These are phyloP conservation scores for Nephrotoma flavescens DNA, from an alignment of 2,888 invertebrate species.

Conservation along the genomic window DNA sequence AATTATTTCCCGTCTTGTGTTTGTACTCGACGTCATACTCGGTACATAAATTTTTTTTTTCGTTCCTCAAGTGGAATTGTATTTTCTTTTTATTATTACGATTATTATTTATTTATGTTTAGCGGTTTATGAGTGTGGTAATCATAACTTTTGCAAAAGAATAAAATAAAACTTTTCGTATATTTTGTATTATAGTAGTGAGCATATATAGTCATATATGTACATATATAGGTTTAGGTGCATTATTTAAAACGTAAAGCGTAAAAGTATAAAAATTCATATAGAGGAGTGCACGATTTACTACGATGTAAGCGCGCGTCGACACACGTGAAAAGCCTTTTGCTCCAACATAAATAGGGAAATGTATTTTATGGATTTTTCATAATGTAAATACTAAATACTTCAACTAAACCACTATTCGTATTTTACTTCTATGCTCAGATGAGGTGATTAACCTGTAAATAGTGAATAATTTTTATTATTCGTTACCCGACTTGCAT, in stretches of 20 bases:
- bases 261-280: background rate
- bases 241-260: background rate
- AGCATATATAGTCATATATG: too few species aligned
- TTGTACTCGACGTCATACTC: background rate
- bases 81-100: background rate
- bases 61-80: background rate
- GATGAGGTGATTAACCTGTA: too few species aligned
- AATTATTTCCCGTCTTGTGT: background rate
- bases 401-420: too few species aligned
- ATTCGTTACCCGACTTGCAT: too few species aligned
- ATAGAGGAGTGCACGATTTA: background rate
- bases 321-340: too few species aligned
- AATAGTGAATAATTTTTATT: too few species aligned
- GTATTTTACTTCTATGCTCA: too few species aligned
- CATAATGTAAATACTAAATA: too few species aligned
- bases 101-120: background rate
- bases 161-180: background rate
- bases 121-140: background rate
- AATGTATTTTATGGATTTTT: too few species aligned
- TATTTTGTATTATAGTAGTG: too few species aligned
- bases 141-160: background rate
- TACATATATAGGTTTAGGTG: background rate
- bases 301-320: too few species aligned
- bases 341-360: too few species aligned
- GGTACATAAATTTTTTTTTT: background rate